Base-by-base conservation (phyloP, 2,797 vertebrate genomes). In the Trachops cirrhosus region DNA sequence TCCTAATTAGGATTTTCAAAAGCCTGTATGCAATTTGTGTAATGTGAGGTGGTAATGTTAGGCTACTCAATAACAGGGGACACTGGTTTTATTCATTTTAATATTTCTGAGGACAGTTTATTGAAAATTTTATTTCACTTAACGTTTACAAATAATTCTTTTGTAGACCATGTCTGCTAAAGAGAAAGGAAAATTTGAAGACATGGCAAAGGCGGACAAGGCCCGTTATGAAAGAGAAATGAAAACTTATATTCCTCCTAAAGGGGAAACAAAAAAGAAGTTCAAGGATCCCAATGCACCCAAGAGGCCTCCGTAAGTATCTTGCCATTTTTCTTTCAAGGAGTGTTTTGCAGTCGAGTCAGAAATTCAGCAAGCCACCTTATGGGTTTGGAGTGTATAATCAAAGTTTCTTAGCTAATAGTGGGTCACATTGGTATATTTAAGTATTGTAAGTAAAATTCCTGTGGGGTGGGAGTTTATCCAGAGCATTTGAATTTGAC, bases 151-250 rank as follows among this genome's bases (percentile, higher is more conserved):
- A 86, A 68, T 78, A 52, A 95, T 94, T 97, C 34, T 91, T 70
- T 97, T 97, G 2, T 86, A 99, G 99, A 99, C 99, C 32, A 99
- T 99, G 99, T 99, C 99, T 85, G 98, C 99, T 80, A 99, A 99
- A 98, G 99, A 99, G 97, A 99, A 99, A 94, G 99, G 99, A 88
- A 99, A 99, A 96, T 99, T 99, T 98, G 99, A 99, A 98, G 99
- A 99, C 71, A 99, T 99, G 99, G 99, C 99, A 86, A 96, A 99
- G 97, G 99, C 96, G 87, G 99, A 99, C 98, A 99, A 99, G 97
- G 98, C 99, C 97, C 99, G 99, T 96, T 99, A 99, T 37, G 99
- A 99, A 98, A 98, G 98, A 98, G 99, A 99, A 98, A 99, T 99
- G 99, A 99, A 99, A 98, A 99, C 98, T 94, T 99, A 99, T 95